phyloP scores from a whole-genome alignment of 2,113 vertebrate genomes.

The Vimba vimba region DNA sequence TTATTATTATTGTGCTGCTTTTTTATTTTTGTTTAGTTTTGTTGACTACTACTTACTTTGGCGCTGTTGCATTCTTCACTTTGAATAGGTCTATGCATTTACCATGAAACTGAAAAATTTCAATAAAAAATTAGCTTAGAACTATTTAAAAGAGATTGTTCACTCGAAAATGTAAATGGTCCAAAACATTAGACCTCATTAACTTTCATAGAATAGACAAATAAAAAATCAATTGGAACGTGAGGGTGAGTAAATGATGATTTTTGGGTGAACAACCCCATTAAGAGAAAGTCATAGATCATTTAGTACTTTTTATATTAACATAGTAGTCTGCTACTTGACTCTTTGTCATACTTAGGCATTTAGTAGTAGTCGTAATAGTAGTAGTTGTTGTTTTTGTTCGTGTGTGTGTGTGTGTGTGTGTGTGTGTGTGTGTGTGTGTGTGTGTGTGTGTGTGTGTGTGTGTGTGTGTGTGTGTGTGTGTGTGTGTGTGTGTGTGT shows the following conservation, averaged over 20 bases:
- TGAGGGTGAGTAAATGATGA: neutral
- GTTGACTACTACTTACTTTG: neutral
- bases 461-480: neutral
- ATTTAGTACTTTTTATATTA: neutral
- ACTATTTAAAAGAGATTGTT: too few relatives aligned
- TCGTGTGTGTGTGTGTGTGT: neutral
- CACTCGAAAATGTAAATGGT: too few relatives aligned
- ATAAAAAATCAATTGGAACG: too few relatives aligned
- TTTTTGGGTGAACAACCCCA: neutral
- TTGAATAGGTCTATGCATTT: too few relatives aligned
- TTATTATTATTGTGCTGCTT: too few relatives aligned
- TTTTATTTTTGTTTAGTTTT: neutral
- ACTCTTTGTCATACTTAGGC: neutral
- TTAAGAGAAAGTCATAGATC: neutral
- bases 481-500: neutral
- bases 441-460: neutral
- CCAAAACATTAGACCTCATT: too few relatives aligned
- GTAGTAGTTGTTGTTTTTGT: too few relatives aligned
- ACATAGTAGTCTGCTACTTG: neutral
- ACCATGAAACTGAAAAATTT: too few relatives aligned
- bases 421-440: neutral
- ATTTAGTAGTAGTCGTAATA: neutral
- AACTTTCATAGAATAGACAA: too few relatives aligned
- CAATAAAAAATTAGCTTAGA: too few relatives aligned
- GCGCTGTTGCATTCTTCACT: neutral